Percentiles rank a stretch among this genome's conserved stretches.
phyloP scores from a whole-genome alignment of 2,888 invertebrate genomes.

The Gonocerus acuteangulatus region DNA sequence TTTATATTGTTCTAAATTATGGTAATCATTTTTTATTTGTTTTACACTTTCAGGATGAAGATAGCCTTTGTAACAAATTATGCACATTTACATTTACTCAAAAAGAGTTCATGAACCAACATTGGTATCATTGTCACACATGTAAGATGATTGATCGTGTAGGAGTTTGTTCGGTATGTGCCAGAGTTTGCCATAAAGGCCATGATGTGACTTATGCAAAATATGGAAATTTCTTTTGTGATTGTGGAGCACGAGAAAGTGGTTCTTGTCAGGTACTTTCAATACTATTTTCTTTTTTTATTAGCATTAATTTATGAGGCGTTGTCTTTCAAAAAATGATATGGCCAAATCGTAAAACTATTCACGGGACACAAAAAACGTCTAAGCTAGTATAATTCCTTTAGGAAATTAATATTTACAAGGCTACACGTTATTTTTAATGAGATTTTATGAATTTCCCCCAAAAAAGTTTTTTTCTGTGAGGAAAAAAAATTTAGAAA shows the following conservation, averaged over 20 bases:
- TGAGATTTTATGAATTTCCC: no score
- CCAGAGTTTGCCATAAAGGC: slow-evolving; percentile 90
- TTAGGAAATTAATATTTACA: no score
- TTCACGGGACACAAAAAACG: no score
- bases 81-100: slow-evolving; percentile 96
- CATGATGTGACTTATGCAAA: slow-evolving; percentile 97
- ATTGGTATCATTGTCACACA: slow-evolving; percentile 98
- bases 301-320: neutral
- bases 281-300: neutral
- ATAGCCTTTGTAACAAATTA: slow-evolving; percentile 79
- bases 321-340: neutral
- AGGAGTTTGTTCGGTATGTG: slow-evolving; percentile 96
- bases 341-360: no score
- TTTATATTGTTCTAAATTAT: no score
- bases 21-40: no score
- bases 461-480: no score
- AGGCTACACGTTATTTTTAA: no score
- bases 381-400: no score
- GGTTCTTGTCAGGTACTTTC: slow-evolving; percentile 57
- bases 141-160: slow-evolving; percentile 98
- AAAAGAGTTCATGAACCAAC: slow-evolving; percentile 96
- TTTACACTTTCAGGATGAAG: slow-evolving; percentile 72
- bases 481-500: no score
- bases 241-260: slow-evolving; percentile 95
- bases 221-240: slow-evolving; percentile 98